Evolutionary conservation across 2,888 invertebrate genomes (phyloP), one percentile per base, ranked within the genome.

Genomic region (Caradrina clavipalpis): DNA sequence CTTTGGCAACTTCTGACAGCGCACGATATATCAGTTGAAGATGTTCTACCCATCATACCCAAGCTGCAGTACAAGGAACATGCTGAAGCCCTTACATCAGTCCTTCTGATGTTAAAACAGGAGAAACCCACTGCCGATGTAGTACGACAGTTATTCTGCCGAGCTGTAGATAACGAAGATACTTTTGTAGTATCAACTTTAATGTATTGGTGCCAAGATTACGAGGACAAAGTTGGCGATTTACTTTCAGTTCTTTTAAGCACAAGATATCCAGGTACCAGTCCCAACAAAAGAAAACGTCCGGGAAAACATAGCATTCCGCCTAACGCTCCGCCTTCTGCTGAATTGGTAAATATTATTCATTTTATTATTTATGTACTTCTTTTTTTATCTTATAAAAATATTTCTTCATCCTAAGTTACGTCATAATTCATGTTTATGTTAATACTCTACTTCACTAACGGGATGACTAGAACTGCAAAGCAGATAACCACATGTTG

Each of bases 1-100:
- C 97, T 99, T 56, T 99, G 99, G 99, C 99, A 99, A 93, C 96
- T 99, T 69, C 97, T 99, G 59, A 97, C 98, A 81, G 99, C 99
- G 53, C 99, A 99, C 91, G 98, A 99, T 91, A 98, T 99, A 89
- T 98, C 98, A 64, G 97, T 99, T n/a, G 99, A 99, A 88, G 98
- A 98, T 89, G 97, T 99, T 79, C 94, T 98, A 88, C 98, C 98
- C 49, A 96, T 97, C 77, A 96, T 97, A 84, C 97, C 97, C 21
- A 98, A 98, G 87, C 93, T 99, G 73, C 98, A 98, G 87, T 97
- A 97, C 91, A 97, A 97, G 89, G 98, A 97, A 85, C 98, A 99
- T 91, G 97, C 99, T 0, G 99, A 99, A 96, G 99, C 99, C 0
- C 95, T 99, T 39, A 98, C 99, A 47, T 98, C 98, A 76, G 97